Base-by-base conservation (phyloP, 1,140 invertebrate species). In the Drosophila ercepeae region DNA sequence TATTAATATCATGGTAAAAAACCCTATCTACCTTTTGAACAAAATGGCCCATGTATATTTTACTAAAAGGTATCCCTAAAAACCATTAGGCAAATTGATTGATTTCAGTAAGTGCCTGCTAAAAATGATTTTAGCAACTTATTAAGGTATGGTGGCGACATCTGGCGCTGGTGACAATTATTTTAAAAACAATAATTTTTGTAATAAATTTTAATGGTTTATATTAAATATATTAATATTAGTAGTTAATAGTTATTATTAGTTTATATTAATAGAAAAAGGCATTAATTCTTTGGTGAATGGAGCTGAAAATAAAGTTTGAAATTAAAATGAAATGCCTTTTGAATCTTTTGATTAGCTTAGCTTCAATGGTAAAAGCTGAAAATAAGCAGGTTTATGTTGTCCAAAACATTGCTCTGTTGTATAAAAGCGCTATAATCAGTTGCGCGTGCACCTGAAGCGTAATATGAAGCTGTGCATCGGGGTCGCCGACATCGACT, bases 391-490 rank as follows among this genome's bases (percentile, higher is more conserved):
- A 27, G 6, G 9, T 8, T 27, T 2, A 1, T 32, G 29, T 44
- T 54, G 36, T 50, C 25, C n/a, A 13, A 36, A 53, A 58, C 23
- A 16, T 36, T 14, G 57, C 27, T 14, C 19, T 4, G 16, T 46
- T 7, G 21, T 41, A 45, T 46, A 36, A 63, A 55, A 57, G 60
- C 41, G 41, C 23, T 39, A 41, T 77, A 55, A 64, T 46, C 53
- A 50, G 13, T 13, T 54, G 41, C 58, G 77, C 71, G 81, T 83
- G 79, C 58, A 57, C 23, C 29, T 54, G 14, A 9, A 36, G 18
- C 25, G 11, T 39, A 42, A 39, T 8, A 32, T 29, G 46, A 39
- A 41, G 64, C 78, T 84, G 36, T 60, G 45, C 8, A 27, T 1
- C 55, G 41, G 45, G 45, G 45, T 52, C 46, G 39, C 50, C 16